These are phyloP conservation scores for Muntiacus reevesi DNA, from an alignment of 2,113 vertebrate species.

Conservation along the genomic window DNA sequence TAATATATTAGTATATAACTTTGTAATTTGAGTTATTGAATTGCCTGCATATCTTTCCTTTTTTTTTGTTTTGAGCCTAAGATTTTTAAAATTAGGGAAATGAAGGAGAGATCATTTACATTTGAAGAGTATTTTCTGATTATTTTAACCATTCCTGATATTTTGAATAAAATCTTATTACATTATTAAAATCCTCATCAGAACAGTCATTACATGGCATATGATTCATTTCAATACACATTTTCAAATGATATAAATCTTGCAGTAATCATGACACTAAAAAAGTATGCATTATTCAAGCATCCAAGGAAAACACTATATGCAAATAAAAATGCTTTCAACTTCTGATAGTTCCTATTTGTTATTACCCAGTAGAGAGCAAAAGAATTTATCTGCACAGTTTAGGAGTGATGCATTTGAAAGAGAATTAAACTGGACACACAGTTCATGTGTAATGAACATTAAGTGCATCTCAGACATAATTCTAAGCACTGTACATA, in stretches of 20 bases:
- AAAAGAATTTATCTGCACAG: not conserved
- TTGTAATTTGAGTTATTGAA: not conserved
- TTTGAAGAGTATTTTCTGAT: not conserved
- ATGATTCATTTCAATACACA: not conserved
- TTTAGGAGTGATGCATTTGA: not conserved
- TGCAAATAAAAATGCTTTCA: not conserved
- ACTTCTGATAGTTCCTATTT: not conserved
- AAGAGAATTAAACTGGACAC: not conserved
- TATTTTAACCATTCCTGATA: not conserved
- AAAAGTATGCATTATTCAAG: not conserved
- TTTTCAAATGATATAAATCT: not conserved
- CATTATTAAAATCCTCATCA: not conserved
- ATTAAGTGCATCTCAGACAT: not conserved
- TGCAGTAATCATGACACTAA: not conserved
- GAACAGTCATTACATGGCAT: not conserved
- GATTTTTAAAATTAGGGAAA: not conserved
- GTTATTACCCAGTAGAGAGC: not conserved
- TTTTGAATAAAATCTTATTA: not conserved
- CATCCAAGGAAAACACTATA: not conserved
- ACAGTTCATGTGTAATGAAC: not conserved
- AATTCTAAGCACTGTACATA: not conserved
- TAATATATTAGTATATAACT: not conserved
- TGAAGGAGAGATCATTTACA: not conserved
- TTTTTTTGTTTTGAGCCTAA: not conserved
- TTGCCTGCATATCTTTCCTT: not conserved